phyloP scores from a whole-genome alignment of 2,113 vertebrate genomes.

The Pseudonaja textilis region DNA sequence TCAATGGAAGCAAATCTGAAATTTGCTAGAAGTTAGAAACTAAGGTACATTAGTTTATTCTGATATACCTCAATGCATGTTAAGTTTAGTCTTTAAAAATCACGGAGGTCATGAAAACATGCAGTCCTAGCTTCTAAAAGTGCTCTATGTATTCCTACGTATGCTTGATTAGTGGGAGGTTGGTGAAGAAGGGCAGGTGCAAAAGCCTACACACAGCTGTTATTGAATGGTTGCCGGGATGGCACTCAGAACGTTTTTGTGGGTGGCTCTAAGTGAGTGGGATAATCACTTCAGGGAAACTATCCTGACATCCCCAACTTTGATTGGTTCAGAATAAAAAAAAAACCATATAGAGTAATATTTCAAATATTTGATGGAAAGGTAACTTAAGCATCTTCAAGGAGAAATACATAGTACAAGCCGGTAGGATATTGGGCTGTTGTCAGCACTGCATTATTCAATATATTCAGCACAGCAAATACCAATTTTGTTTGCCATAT shows the following conservation, averaged over 20 bases:
- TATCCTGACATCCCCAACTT: background rate
- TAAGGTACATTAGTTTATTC: background rate
- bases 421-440: background rate
- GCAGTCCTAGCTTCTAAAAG: background rate
- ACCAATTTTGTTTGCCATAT: background rate
- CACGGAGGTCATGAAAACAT: background rate
- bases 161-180: background rate
- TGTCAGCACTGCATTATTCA: background rate
- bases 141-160: background rate
- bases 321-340: background rate
- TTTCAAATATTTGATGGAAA: background rate
- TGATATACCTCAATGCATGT: background rate
- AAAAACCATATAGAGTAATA: background rate
- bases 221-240: background rate
- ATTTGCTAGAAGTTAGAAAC: background rate
- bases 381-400: background rate
- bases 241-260: conserved; percentile 10
- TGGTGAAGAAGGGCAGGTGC: conserved; percentile 1
- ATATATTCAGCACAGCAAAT: background rate
- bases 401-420: background rate
- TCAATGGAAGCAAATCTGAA: background rate
- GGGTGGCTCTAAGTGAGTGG: background rate
- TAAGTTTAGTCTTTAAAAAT: background rate
- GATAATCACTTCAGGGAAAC: background rate
- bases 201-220: background rate